Evolutionary conservation across 1,140 invertebrate genomes (phyloP), one percentile per base, ranked within the genome.

Genomic region (Andrena cerasifolii): DNA sequence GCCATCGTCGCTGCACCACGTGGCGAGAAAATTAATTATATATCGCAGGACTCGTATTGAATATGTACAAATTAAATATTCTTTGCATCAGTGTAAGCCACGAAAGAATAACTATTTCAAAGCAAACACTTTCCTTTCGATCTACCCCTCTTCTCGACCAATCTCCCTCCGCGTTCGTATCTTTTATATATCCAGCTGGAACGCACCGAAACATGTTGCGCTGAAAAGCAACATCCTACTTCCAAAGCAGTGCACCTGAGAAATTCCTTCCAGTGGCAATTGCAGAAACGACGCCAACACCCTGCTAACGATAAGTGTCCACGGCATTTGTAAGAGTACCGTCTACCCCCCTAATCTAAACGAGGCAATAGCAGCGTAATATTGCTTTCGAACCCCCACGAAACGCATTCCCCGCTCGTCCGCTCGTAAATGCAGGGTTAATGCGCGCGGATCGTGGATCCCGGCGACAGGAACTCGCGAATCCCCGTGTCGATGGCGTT

Each of bases 391-490:
- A n/a, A n/a, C n/a, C n/a, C n/a, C n/a, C n/a, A n/a, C n/a, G n/a
- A n/a, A 51, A 73, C 47, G 36, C 36, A 10, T 40, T 40, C 36
- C 36, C 4, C 36, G 10, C 36, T 40, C n/a, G 36, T 40, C 10
- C 36, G 10, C 10, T n/a, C 10, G 63, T 31, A 81, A 79, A 74
- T 81, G 67, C 47, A 72, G 12, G 40, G 54, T 79, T 53, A 75
- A 68, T 79, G 53, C 8, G 49, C 36, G 59, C 28, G 40, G 51
- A 58, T 18, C 40, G 18, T 36, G 8, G 26, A 6, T n/a, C n/a
- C n/a, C 28, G 43, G 66, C 28, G 33, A 65, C 51, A 12, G 33
- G 49, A 78, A 83, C 21, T 62, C 31, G 53, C 47, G 14, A 61
- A 79, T 51, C 56, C 79, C 53, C n/a, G 49, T 78, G 67, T 63